Base-by-base conservation (phyloP, 2,888 invertebrate genomes). In the Achlya flavicornis region DNA sequence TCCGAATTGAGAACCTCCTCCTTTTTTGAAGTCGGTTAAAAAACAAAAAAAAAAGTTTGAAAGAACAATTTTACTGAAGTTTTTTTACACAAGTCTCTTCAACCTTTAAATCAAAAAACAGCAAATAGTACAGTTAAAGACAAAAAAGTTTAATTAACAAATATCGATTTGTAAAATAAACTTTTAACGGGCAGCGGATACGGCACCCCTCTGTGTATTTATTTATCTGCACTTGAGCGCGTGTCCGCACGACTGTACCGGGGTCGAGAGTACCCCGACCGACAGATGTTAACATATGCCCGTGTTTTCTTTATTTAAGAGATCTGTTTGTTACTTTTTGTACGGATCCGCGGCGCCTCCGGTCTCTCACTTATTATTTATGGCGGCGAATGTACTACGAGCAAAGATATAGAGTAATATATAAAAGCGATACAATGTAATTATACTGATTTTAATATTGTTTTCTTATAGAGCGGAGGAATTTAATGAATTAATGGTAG, bases 271-370 rank as follows among this genome's bases (percentile, higher is more conserved):
- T 19, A 53, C 53, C 19, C 79, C 78, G 76, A 80, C 84, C 85
- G 84, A 88, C 92, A 93, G 92, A 90, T 93, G 93, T 88, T 88
- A 92, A 91, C 93, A 92, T 91, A 92, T 87, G 93, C 89, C 86
- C 83, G 86, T 92, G 92, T 91, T 92, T 93, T 92, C 92, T 93
- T 93, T 92, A 92, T 93, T 93, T 92, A 93, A 91, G 89, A 88
- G 91, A 89, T 89, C 86, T 91, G 92, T 92, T 91, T 91, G 92
- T 92, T 92, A 90, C 90, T 91, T 91, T 92, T 92, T 90, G 91
- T 91, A 88, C 85, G 88, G 88, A 89, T 88, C 87, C 89, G 83
- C 86, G 91, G 90, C 91, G 92, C 92, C 91, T 90, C 89, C 91
- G 89, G 88, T 90, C 90, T 85, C 91, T 90, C 86, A 86, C 90